Evolutionary conservation across 2,888 invertebrate species (phyloP).

Genomic region (Mythimna loreyi): DNA sequence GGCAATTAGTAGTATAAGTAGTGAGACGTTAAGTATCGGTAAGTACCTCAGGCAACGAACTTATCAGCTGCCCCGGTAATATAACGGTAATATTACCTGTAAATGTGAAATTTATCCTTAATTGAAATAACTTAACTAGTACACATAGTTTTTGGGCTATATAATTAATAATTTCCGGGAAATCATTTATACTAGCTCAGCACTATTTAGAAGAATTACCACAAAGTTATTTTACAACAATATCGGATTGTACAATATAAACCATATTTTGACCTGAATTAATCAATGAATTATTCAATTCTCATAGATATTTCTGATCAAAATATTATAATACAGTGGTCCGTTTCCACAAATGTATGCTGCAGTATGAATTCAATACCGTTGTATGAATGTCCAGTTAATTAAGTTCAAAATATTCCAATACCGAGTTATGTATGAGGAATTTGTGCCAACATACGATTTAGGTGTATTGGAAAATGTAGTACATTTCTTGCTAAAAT

Average conservation of each 20-base stretch:
- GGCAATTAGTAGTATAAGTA: no score
- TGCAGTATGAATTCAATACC: background rate
- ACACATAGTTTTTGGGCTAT: no score
- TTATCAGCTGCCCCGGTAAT: no score
- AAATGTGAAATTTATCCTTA: no score
- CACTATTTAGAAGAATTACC: background rate
- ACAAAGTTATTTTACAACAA: background rate
- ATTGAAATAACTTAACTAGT: no score
- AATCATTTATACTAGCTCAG: background rate
- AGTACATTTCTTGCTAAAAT: background rate
- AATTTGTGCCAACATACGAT: background rate
- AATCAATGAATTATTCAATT: background rate
- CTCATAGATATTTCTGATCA: background rate
- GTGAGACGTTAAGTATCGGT: no score
- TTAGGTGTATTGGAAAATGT: constrained; percentile 5
- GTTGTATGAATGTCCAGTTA: background rate
- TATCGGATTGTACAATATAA: no score
- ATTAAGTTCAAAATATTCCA: background rate
- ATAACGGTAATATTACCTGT: no score
- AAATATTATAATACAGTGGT: background rate
- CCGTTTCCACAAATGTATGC: background rate
- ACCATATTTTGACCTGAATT: background rate
- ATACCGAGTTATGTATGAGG: constrained; percentile 4
- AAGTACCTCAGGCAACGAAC: no score
- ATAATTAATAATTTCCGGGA: no score